A percentile compares a stretch with the other conserved stretches of the same genome.
These are phyloP conservation scores for Drosophila atripex DNA, from an alignment of 2,888 invertebrate genomes.

Conservation along the genomic window DNA sequence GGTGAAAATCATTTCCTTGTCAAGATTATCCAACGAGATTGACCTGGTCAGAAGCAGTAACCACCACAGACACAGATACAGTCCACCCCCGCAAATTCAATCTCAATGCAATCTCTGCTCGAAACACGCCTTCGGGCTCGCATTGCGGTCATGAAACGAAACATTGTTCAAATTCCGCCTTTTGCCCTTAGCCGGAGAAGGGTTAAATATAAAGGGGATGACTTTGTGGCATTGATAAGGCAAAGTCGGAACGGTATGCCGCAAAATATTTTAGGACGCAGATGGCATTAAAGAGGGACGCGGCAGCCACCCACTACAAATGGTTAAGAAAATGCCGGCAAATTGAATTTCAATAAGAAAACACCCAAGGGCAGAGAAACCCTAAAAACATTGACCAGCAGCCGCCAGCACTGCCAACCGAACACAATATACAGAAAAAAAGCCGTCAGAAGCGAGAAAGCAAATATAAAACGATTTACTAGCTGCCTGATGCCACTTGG, in stretches of 20 bases:
- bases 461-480: conserved; percentile 80
- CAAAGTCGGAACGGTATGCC: conserved; percentile 32
- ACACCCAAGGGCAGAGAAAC: conserved; percentile 58
- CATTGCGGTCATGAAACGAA: conserved; percentile 57
- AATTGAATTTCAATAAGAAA: conserved; percentile 80
- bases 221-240: conserved; percentile 59
- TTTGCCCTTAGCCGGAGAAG: conserved; percentile 41
- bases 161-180: conserved; percentile 63
- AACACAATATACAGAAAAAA: conserved; percentile 21
- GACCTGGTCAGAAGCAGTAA: conserved; percentile 41
- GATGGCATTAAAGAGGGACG: conserved; percentile 2
- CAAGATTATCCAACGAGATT: conserved; percentile 67
- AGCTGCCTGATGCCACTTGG: conserved; percentile 59
- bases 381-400: conserved; percentile 61
- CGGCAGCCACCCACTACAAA: conserved; percentile 7
- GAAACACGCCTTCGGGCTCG: conserved; percentile 25
- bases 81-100: conserved; percentile 61
- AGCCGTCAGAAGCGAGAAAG: conserved; percentile 54
- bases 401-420: conserved; percentile 28
- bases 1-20: conserved; percentile 63
- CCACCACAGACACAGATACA: conserved; percentile 9
- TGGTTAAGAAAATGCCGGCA: conserved; percentile 53
- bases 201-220: conserved; percentile 50
- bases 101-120: conserved; percentile 66
- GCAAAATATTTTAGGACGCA: conserved; percentile 30